These are phyloP conservation scores for Urosaurus nigricauda DNA, from an alignment of 2,797 vertebrate species.

Conservation along the genomic window DNA sequence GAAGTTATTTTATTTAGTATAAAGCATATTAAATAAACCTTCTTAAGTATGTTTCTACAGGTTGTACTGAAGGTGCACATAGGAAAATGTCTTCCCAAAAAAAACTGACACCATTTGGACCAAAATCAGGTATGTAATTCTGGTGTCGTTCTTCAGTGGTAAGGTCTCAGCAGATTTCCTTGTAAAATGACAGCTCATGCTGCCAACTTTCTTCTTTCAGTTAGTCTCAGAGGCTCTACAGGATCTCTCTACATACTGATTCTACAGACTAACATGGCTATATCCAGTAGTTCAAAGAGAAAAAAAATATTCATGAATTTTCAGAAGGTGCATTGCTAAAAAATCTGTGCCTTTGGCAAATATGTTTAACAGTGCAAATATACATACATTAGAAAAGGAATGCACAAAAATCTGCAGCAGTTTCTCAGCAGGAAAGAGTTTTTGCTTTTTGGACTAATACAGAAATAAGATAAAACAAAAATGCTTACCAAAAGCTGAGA, in stretches of 20 bases:
- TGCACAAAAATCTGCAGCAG: background rate
- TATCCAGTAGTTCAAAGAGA: background rate
- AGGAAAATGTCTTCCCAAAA: slow-evolving; percentile 48
- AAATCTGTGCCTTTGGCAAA: background rate
- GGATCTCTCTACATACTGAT: no score
- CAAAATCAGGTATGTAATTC: slow-evolving; percentile 65
- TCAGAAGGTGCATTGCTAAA: background rate
- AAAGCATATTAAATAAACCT: slow-evolving; percentile 34
- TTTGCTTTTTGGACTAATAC: background rate
- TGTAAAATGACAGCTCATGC: no score
- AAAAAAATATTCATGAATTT: background rate
- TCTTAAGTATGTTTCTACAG: slow-evolving; percentile 51
- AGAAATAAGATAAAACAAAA: background rate
- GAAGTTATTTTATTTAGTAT: background rate
- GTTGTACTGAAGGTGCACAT: slow-evolving; percentile 47
- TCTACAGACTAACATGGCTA: no score
- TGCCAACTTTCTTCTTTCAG: no score
- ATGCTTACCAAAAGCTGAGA: background rate
- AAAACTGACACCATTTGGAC: slow-evolving; percentile 43
- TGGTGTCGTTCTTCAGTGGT: background rate
- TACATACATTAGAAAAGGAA: background rate
- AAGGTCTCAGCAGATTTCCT: background rate
- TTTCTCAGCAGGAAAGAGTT: background rate
- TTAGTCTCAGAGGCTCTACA: no score
- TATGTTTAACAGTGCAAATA: background rate